Percentiles rank a stretch among this genome's conserved stretches.
Evolutionary conservation across 2,888 invertebrate genomes (phyloP).

Genomic region (Phyto melanocephala): DNA sequence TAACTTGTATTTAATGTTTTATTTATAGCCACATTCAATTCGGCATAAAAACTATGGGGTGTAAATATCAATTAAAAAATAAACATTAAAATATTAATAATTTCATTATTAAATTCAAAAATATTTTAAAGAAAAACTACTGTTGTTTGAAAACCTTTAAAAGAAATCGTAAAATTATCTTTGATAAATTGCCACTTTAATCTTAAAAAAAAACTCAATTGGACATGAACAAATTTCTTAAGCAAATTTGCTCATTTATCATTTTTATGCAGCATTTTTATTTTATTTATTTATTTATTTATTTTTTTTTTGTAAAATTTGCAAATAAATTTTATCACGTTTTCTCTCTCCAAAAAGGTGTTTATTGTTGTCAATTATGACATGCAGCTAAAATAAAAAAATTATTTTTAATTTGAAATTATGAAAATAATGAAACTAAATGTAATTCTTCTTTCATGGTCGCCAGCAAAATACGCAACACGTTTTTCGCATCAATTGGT

Average conservation of each 20-base stretch:
- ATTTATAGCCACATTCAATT: neutral
- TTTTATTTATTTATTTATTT: too few species aligned
- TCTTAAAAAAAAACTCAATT: neutral
- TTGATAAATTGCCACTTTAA: conserved; percentile 15
- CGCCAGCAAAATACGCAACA: conserved; percentile 39
- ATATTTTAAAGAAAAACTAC: neutral
- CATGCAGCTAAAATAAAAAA: neutral
- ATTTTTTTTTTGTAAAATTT: neutral
- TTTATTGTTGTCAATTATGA: conserved; percentile 45
- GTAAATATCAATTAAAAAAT: conserved; percentile 14
- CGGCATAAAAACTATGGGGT: neutral
- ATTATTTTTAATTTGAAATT: neutral
- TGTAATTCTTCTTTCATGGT: conserved; percentile 29
- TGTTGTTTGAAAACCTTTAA: neutral
- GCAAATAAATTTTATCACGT: conserved; percentile 38
- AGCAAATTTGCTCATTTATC: conserved; percentile 2
- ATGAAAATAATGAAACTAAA: neutral
- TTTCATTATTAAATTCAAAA: neutral
- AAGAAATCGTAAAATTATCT: neutral
- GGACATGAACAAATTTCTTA: conserved; percentile 22
- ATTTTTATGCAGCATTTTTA: neutral
- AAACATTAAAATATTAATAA: neutral
- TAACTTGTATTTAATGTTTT: neutral
- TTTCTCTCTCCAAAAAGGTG: conserved; percentile 4
- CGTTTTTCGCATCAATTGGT: conserved; percentile 30